Conservation (phyloP, 2,113 vertebrate species). For the Vombatus ursinus region DNA sequence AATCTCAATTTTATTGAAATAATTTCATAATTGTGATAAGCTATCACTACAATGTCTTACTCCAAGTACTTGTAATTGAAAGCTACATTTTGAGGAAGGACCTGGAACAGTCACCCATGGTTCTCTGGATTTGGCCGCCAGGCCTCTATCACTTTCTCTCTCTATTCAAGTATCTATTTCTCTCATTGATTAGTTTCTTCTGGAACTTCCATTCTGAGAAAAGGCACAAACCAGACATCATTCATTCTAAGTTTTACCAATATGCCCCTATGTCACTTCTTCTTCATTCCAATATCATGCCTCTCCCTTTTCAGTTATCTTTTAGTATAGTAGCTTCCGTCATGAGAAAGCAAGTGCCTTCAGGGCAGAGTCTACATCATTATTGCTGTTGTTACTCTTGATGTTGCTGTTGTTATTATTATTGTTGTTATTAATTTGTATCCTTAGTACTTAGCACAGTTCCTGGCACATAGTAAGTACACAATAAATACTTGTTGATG, state of each 20-base stretch:
- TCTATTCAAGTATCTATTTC: background rate
- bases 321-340: background rate
- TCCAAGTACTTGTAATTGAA: background rate
- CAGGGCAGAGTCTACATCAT: background rate
- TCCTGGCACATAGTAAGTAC: background rate
- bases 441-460: background rate
- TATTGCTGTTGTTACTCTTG: too few species aligned
- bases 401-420: too few species aligned
- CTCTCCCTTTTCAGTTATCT: background rate
- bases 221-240: background rate
- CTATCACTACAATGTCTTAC: accelerated
- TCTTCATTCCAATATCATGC: background rate
- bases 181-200: background rate
- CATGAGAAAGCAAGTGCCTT: background rate
- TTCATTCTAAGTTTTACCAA: background rate
- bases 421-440: too few species aligned
- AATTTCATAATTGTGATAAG: background rate
- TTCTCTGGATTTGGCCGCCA: background rate
- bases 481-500: background rate
- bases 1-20: background rate
- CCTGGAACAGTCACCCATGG: background rate
- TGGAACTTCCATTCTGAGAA: background rate
- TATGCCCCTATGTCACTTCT: background rate
- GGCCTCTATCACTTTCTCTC: background rate
- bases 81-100: background rate